A percentile compares a stretch with the other conserved stretches of the same genome.
phyloP scores from a whole-genome alignment of 2,888 invertebrate species.

The Margaritifera margaritifera region DNA sequence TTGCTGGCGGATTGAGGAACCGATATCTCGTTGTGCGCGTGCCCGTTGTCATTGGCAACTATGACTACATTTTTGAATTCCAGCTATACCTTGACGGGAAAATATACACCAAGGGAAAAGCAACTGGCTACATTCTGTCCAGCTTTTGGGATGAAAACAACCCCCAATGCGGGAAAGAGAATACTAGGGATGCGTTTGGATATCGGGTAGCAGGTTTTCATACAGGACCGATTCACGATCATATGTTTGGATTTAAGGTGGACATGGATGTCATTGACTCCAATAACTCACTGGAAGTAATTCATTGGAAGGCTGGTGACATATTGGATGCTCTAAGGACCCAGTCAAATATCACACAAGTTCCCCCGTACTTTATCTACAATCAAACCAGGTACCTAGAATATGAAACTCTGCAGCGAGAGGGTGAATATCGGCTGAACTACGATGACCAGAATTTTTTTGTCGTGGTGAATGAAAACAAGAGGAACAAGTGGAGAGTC shows the following conservation, averaged over 20 bases:
- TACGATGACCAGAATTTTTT: constrained; percentile 25
- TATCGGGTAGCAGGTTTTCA: constrained; percentile 37
- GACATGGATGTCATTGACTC: constrained; percentile 47
- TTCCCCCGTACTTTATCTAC: constrained; percentile 24
- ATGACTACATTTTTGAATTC: constrained; percentile 56
- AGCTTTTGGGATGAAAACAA: constrained; percentile 46
- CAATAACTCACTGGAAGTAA: constrained; percentile 40
- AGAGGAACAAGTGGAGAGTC: constrained; percentile 26
- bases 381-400: constrained; percentile 31
- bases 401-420: constrained; percentile 21
- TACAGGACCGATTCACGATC: constrained; percentile 50
- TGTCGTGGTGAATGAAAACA: constrained; percentile 26
- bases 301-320: constrained; percentile 48
- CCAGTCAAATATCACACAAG: constrained; percentile 9
- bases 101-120: constrained; percentile 36
- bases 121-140: constrained; percentile 47
- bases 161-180: constrained; percentile 29
- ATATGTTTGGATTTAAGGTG: constrained; percentile 53
- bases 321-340: constrained; percentile 32
- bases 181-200: constrained; percentile 43
- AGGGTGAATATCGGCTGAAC: constrained; percentile 23
- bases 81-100: constrained; percentile 49
- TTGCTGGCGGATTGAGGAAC: constrained; percentile 44
- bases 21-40: constrained; percentile 40
- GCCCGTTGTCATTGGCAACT: constrained; percentile 50